Evolutionary conservation across 2,113 vertebrate genomes (phyloP).

Genomic region (Pelodiscus sinensis): DNA sequence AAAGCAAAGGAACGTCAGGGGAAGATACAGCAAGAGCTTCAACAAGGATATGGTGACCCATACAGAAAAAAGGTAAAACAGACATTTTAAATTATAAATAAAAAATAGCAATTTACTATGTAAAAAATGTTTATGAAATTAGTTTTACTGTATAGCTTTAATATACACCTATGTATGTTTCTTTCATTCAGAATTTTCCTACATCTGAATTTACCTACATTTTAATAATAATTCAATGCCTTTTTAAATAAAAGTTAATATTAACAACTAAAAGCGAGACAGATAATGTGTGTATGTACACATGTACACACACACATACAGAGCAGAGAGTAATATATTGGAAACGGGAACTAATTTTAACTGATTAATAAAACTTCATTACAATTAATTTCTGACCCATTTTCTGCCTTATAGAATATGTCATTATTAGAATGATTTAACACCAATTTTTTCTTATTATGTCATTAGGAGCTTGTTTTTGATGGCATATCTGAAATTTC

Average conservation of each 20-base stretch:
- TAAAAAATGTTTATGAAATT: background rate
- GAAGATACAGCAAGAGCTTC: background rate
- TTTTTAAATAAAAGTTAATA: background rate
- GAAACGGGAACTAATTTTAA: background rate
- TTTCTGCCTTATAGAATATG: background rate
- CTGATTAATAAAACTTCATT: background rate
- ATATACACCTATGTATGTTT: background rate
- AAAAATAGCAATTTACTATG: background rate
- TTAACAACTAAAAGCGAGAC: background rate
- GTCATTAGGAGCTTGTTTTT: background rate
- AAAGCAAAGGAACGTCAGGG: background rate
- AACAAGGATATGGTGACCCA: background rate
- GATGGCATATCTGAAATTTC: background rate
- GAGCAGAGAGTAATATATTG: background rate
- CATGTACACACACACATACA: rapidly evolving
- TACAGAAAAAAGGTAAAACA: background rate
- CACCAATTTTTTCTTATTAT: background rate
- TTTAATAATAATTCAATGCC: background rate
- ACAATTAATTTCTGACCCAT: background rate
- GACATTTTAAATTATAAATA: background rate
- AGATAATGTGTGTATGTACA: background rate
- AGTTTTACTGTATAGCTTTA: background rate
- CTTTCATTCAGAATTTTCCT: background rate
- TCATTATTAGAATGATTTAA: background rate
- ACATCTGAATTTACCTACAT: background rate